Evolutionary conservation across 2,797 vertebrate genomes (phyloP).

Genomic region (Lophura swinhoii): DNA sequence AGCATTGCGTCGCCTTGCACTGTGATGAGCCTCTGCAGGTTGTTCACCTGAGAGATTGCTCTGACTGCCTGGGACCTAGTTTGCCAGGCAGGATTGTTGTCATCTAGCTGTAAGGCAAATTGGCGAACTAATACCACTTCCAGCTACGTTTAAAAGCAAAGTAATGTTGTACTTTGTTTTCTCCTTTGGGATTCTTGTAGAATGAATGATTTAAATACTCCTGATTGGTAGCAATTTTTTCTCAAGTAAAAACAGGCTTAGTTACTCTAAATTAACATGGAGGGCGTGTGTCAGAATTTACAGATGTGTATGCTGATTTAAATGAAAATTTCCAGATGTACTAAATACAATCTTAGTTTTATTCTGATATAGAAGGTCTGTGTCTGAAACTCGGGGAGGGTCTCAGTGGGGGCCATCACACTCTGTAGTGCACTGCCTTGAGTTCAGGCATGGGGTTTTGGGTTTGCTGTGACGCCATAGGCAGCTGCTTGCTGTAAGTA

Average conservation of each 20-base stretch:
- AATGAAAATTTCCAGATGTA: not conserved
- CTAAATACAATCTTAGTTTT: not conserved
- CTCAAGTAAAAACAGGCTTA: not conserved
- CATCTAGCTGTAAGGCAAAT: not conserved
- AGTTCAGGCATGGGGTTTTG: no score
- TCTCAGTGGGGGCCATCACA: fast-evolving
- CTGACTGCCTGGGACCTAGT: not conserved
- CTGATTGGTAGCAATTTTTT: not conserved
- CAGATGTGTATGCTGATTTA: not conserved
- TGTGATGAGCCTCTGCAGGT: not conserved
- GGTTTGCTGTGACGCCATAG: not conserved
- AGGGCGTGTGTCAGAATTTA: not conserved
- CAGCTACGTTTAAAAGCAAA: not conserved
- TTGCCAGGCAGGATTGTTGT: not conserved
- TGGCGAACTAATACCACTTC: not conserved
- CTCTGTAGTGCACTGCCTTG: fast-evolving
- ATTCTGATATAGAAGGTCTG: not conserved
- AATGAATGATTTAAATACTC: not conserved
- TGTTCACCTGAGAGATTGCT: not conserved
- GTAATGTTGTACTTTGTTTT: not conserved
- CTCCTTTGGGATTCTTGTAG: not conserved
- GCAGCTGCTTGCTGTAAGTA: not conserved
- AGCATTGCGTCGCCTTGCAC: not conserved
- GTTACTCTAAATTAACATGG: fast-evolving
- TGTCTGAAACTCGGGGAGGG: not conserved